Evolutionary conservation across 2,113 vertebrate genomes (phyloP).

Genomic region (Xiphophorus maculatus): DNA sequence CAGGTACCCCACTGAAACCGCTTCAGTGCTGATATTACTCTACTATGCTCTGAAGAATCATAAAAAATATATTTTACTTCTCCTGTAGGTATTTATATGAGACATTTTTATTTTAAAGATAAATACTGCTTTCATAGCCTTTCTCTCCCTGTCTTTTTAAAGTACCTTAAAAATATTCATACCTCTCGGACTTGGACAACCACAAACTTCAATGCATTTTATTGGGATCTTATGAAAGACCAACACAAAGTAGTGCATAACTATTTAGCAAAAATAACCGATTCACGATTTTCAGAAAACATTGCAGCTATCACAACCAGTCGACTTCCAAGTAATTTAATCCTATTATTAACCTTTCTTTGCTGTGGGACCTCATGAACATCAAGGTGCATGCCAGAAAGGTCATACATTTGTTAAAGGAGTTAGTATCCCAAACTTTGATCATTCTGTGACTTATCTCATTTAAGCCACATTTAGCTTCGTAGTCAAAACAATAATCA

Average conservation of each 20-base stretch:
- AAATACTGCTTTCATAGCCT: background rate
- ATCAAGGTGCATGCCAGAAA: no score
- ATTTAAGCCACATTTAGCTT: no score
- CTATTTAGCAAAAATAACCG: background rate
- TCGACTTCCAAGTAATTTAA: no score
- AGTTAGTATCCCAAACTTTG: no score
- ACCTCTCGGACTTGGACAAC: no score
- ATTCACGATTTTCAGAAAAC: background rate
- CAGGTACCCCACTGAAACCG: conserved; percentile 50
- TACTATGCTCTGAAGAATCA: conserved; percentile 36
- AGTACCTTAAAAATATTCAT: background rate
- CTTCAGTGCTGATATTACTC: conserved; percentile 38
- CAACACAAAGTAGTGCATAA: background rate
- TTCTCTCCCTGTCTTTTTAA: conserved; percentile 6
- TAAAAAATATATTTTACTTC: conserved; percentile 16
- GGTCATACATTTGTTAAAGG: no score
- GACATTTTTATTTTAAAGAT: conserved; percentile 10
- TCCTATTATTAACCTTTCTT: no score
- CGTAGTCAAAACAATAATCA: no score
- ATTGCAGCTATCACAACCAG: no score
- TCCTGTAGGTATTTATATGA: background rate
- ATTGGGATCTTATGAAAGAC: background rate
- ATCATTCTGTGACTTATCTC: no score
- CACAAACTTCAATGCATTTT: no score
- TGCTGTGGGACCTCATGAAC: no score